phyloP scores from a whole-genome alignment of 2,888 invertebrate species.

The Endomychus coccineus region DNA sequence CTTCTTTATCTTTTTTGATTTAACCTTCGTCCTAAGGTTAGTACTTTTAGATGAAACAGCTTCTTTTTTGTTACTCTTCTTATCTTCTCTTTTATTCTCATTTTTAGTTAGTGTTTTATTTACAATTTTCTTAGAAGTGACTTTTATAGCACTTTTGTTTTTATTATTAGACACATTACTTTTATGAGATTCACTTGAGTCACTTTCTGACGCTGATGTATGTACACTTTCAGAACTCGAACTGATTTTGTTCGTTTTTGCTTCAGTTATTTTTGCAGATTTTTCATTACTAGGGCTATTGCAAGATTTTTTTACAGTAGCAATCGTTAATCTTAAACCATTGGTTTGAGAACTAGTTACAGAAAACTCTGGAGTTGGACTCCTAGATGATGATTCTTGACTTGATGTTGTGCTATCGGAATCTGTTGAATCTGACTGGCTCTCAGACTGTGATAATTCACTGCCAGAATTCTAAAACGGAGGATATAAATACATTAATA shows the following conservation, averaged over 20 bases:
- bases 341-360: slow-evolving; percentile 55
- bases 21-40: slow-evolving; percentile 2
- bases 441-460: slow-evolving; percentile 42
- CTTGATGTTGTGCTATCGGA: slow-evolving; percentile 42
- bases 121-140: slow-evolving; percentile 2
- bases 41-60: background rate
- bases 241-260: slow-evolving; percentile 38
- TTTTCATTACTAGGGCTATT: slow-evolving; percentile 39
- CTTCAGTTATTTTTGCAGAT: slow-evolving; percentile 37
- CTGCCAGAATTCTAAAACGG: slow-evolving; percentile 45
- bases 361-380: slow-evolving; percentile 49
- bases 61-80: slow-evolving; percentile 5
- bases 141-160: slow-evolving; percentile 2
- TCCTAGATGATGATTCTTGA: slow-evolving; percentile 38
- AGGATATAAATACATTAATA: slow-evolving; percentile 19
- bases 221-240: slow-evolving; percentile 45
- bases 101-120: background rate
- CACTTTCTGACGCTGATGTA: slow-evolving; percentile 41
- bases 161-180: slow-evolving; percentile 2
- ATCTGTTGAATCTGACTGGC: slow-evolving; percentile 42
- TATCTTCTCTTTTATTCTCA: no score
- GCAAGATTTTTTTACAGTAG: slow-evolving; percentile 50
- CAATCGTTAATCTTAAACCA: slow-evolving; percentile 54
- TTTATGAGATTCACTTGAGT: slow-evolving; percentile 13
- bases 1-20: slow-evolving; percentile 6